Conservation (phyloP, 1,140 invertebrate genomes). For the Bilobella aurantiaca region DNA sequence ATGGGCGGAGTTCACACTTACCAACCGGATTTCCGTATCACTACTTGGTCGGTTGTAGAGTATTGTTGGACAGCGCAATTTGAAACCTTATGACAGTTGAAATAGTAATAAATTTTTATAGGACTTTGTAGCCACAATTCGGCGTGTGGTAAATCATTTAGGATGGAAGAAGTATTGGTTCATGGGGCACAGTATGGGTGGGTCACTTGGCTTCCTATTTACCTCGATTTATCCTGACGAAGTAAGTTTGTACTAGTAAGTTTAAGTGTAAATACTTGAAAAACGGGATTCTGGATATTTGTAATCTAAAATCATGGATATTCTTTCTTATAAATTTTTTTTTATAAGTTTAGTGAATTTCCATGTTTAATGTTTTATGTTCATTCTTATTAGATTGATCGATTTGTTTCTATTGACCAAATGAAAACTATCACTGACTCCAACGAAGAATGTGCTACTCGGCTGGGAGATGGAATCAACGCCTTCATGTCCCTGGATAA, state of each 20-base stretch:
- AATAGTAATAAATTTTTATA: too few relatives aligned
- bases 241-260: constrained; percentile 10
- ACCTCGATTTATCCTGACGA: constrained; percentile 22
- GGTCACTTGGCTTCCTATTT: constrained; percentile 24
- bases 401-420: constrained; percentile 47
- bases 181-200: constrained; percentile 53
- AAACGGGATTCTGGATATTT: too few relatives aligned
- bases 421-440: constrained; percentile 43
- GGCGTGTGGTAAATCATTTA: constrained; percentile 45
- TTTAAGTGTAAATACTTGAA: too few relatives aligned
- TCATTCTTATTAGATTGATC: constrained; percentile 36
- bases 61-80: too few relatives aligned
- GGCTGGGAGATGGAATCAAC: constrained; percentile 40
- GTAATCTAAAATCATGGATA: too few relatives aligned
- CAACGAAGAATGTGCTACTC: constrained; percentile 35
- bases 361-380: background rate
- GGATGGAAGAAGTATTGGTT: constrained; percentile 54
- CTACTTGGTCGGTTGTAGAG: constrained; percentile 7
- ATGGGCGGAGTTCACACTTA: constrained; percentile 39
- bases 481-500: constrained; percentile 43
- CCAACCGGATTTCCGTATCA: constrained; percentile 34
- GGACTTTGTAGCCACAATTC: constrained; percentile 44
- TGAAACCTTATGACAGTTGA: too few relatives aligned
- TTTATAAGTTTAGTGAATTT: too few relatives aligned
- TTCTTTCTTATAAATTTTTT: too few relatives aligned